A percentile compares a stretch with the other conserved stretches of the same genome.
phyloP scores from a whole-genome alignment of 2,113 vertebrate genomes.

The Paracanthobrama guichenoti region DNA sequence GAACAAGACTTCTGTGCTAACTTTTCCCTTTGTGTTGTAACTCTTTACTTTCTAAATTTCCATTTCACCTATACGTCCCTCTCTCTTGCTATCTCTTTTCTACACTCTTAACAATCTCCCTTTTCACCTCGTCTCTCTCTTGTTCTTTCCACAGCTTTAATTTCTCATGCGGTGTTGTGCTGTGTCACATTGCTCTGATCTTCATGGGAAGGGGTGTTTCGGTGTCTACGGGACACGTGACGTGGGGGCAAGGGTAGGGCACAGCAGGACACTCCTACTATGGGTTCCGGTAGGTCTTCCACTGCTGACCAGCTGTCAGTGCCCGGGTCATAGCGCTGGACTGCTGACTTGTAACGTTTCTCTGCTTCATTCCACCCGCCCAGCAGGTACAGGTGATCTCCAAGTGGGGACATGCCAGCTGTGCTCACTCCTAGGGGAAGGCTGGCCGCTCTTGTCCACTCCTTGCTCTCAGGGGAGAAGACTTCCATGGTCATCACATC shows the following conservation, averaged over 20 bases:
- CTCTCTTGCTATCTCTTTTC: constrained; percentile 17
- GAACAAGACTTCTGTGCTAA: constrained; percentile 4
- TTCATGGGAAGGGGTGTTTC: constrained; percentile 72
- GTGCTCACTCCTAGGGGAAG: constrained; percentile 80
- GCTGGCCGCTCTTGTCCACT: constrained; percentile 74
- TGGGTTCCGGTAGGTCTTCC: constrained; percentile 78
- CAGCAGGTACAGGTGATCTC: constrained; percentile 73
- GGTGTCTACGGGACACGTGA: constrained; percentile 69
- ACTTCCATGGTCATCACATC: constrained; percentile 80
- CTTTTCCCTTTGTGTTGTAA: not conserved
- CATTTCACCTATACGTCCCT: not conserved
- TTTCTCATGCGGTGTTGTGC: constrained; percentile 51
- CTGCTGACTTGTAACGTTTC: constrained; percentile 80
- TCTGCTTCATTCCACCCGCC: constrained; percentile 83
- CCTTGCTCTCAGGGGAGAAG: constrained; percentile 66
- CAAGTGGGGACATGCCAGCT: constrained; percentile 73
- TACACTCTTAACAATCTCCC: not conserved
- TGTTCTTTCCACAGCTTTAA: constrained; percentile 33
- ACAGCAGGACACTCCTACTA: constrained; percentile 83
- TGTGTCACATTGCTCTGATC: constrained; percentile 66
- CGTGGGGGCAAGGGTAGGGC: constrained; percentile 73
- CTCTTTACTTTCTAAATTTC: constrained; percentile 16
- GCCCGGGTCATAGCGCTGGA: constrained; percentile 78
- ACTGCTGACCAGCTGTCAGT: constrained; percentile 77
- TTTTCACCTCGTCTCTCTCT: constrained; percentile 35